Conservation (phyloP, 2,888 invertebrate genomes). For the Perdita meconis region DNA sequence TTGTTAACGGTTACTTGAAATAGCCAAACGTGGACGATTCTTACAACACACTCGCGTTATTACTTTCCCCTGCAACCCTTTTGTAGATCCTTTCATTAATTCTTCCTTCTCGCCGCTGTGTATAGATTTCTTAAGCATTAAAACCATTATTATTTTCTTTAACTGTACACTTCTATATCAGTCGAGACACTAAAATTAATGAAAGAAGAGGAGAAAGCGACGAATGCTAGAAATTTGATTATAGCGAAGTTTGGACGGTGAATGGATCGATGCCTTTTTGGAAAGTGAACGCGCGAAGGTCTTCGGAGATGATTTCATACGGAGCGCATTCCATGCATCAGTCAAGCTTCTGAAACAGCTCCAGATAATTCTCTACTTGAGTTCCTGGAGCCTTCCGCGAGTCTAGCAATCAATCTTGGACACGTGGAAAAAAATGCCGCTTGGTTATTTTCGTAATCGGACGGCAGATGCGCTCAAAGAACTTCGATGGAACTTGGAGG, state of each 20-base stretch:
- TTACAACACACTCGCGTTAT: too few species aligned
- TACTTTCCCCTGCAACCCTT: too few species aligned
- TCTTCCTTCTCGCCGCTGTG: too few species aligned
- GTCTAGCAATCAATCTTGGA: slow-evolving; percentile 29
- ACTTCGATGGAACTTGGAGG: neutral
- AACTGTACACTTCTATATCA: too few species aligned
- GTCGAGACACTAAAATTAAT: too few species aligned
- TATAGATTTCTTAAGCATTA: too few species aligned
- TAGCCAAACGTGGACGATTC: too few species aligned
- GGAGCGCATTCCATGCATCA: slow-evolving; percentile 15
- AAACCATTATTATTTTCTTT: too few species aligned
- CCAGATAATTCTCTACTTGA: slow-evolving; percentile 15
- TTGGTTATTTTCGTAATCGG: slow-evolving; percentile 31
- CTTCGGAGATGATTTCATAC: slow-evolving; percentile 16
- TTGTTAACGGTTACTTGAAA: too few species aligned
- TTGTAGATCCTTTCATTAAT: too few species aligned
- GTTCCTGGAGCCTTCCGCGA: neutral
- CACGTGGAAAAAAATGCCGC: neutral
- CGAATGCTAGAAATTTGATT: neutral
- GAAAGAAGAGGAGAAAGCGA: too few species aligned
- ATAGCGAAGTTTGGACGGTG: neutral
- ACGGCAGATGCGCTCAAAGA: neutral
- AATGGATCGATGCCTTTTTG: slow-evolving; percentile 10
- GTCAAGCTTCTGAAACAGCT: slow-evolving; percentile 35
- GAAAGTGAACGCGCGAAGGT: slow-evolving; percentile 22